These are phyloP conservation scores for Clusia tigrina DNA, from an alignment of 2,888 invertebrate species.

Conservation along the genomic window DNA sequence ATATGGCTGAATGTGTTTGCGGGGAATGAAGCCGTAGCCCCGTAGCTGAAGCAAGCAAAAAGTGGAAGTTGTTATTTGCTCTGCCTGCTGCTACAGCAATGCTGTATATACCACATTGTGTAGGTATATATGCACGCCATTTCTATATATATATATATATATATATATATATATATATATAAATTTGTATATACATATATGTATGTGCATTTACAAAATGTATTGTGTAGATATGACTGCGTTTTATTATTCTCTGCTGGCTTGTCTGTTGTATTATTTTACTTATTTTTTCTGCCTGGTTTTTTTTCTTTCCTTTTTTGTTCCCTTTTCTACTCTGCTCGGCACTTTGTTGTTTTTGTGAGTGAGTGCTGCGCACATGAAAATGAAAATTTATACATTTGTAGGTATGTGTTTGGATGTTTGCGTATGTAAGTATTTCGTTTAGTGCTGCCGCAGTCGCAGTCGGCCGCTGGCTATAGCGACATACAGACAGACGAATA, in stretches of 20 bases:
- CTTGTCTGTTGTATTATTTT: constrained; percentile 4
- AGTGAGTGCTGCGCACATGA: not conserved
- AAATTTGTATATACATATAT: not conserved
- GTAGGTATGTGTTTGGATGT: not conserved
- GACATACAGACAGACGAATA: not conserved
- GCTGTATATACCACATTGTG: too few species aligned
- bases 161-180: not conserved
- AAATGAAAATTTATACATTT: constrained; percentile 8
- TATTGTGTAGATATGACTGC: constrained; percentile 1
- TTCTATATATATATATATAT: not conserved
- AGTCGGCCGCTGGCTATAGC: too few species aligned
- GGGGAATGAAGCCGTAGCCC: not conserved
- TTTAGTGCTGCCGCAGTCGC: not conserved
- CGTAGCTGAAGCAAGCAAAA: not conserved
- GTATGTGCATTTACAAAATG: not conserved
- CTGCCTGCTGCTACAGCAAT: not conserved
- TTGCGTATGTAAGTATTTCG: not conserved
- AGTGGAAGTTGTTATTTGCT: constrained; percentile 6
- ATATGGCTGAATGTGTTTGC: not conserved
- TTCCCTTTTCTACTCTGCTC: not conserved
- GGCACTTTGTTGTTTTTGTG: not conserved
- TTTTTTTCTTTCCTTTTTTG: not conserved
- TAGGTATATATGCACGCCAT: too few species aligned
- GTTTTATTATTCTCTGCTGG: constrained; percentile 2
- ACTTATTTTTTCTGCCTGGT: not conserved